These are phyloP conservation scores for Huso huso DNA, from an alignment of 2,797 vertebrate species.

Conservation along the genomic window DNA sequence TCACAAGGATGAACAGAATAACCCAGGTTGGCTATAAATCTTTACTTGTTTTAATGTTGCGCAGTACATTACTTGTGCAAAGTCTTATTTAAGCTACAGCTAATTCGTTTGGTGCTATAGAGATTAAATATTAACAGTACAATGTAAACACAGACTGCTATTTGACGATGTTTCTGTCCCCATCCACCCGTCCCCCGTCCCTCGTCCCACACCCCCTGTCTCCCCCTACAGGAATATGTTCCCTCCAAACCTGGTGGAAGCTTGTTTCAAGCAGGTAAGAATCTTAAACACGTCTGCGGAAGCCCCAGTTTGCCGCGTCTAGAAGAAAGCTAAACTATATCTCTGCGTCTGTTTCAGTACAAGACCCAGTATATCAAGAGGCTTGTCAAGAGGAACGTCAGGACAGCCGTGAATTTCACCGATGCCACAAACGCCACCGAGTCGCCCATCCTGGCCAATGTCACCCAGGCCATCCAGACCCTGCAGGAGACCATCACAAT, in stretches of 20 bases:
- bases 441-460: constrained; percentile 51
- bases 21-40: too few species aligned
- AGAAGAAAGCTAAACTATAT: background rate
- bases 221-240: constrained; percentile 86
- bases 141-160: too few species aligned
- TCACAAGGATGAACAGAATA: too few species aligned
- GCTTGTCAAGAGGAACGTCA: constrained; percentile 63
- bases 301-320: too few species aligned
- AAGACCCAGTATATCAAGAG: constrained; percentile 86
- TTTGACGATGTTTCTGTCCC: too few species aligned
- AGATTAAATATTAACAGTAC: too few species aligned
- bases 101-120: too few species aligned
- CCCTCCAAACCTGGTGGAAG: constrained; percentile 91
- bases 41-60: too few species aligned
- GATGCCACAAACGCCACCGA: constrained; percentile 55
- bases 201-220: constrained; percentile 7
- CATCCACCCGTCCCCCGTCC: too few species aligned
- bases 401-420: constrained; percentile 48
- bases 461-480: constrained; percentile 66
- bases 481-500: constrained; percentile 69
- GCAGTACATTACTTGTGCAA: too few species aligned
- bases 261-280: constrained; percentile 94
- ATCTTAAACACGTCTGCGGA: background rate
- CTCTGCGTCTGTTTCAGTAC: constrained; percentile 65
- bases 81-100: too few species aligned